Percentiles rank a stretch among this genome's conserved stretches.
Evolutionary conservation across 2,113 vertebrate genomes (phyloP).

Genomic region (Dascyllus trimaculatus): DNA sequence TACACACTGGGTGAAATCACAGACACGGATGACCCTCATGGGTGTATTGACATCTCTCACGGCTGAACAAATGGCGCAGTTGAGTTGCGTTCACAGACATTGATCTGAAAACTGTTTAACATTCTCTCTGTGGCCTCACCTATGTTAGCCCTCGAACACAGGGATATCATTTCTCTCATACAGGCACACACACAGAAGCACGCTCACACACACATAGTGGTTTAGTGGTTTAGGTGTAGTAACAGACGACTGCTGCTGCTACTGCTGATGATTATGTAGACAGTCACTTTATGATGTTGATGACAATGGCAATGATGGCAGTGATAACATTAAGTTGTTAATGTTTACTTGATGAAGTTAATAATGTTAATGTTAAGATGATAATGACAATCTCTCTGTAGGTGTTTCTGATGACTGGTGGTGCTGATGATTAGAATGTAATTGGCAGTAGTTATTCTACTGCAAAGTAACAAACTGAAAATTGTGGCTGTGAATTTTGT

Average conservation of each 20-base stretch:
- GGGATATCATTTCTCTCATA: conserved; percentile 46
- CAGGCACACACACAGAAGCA: conserved; percentile 5
- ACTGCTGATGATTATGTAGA: neutral
- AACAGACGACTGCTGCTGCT: neutral
- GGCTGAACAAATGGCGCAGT: conserved; percentile 98
- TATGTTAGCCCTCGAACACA: conserved; percentile 90
- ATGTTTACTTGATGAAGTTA: neutral
- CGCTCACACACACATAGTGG: conserved; percentile 4
- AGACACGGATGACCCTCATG: conserved; percentile 98
- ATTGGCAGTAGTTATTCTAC: neutral
- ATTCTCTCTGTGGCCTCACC: conserved; percentile 90
- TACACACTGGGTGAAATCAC: conserved; percentile 87
- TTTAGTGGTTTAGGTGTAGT: conserved; percentile 10
- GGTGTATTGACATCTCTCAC: conserved; percentile 98
- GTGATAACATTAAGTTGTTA: conserved; percentile 10
- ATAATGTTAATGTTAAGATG: neutral
- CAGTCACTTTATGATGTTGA: neutral
- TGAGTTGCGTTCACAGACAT: conserved; percentile 98
- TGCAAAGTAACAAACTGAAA: too few relatives aligned
- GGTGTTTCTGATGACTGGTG: conserved; percentile 22
- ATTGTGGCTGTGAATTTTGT: too few relatives aligned
- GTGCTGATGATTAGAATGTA: conserved; percentile 4
- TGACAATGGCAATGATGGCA: neutral
- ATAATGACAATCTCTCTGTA: conserved; percentile 17
- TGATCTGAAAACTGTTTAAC: conserved; percentile 92